A percentile compares a stretch with the other conserved stretches of the same genome.
Conservation (phyloP, 2,888 invertebrate species). For the Papilio elwesi region DNA sequence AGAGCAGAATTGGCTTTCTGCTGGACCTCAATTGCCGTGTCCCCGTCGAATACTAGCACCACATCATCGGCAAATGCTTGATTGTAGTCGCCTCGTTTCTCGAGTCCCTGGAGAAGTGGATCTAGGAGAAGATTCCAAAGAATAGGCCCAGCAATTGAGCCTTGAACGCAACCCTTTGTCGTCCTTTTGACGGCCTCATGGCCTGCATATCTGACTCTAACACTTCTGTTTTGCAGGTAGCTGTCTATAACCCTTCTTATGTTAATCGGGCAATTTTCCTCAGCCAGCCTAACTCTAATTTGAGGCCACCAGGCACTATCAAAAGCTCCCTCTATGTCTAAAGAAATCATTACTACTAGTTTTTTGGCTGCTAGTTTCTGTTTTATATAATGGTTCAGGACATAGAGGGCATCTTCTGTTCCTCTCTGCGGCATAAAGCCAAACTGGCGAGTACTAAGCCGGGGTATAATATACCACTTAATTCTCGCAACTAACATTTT, state of each 20-base stretch:
- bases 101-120: not conserved
- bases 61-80: too few species aligned
- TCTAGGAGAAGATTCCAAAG: not conserved
- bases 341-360: too few species aligned
- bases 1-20: constrained; percentile 29
- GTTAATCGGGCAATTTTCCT: not conserved
- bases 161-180: not conserved
- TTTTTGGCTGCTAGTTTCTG: too few species aligned
- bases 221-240: constrained; percentile 19
- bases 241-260: constrained; percentile 18
- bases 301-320: constrained; percentile 15
- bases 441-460: too few species aligned
- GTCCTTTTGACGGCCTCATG: not conserved
- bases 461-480: not conserved
- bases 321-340: not conserved
- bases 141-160: not conserved
- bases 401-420: too few species aligned
- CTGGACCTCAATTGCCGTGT: constrained; percentile 14
- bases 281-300: not conserved
- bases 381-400: too few species aligned
- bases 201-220: constrained; percentile 15
- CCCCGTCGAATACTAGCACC: constrained; percentile 1
- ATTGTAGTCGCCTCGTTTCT: not conserved
- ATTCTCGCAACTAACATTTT: not conserved
- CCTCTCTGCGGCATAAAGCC: too few species aligned